Conservation (phyloP, 2,797 vertebrate genomes). For the Cynopterus sphinx region DNA sequence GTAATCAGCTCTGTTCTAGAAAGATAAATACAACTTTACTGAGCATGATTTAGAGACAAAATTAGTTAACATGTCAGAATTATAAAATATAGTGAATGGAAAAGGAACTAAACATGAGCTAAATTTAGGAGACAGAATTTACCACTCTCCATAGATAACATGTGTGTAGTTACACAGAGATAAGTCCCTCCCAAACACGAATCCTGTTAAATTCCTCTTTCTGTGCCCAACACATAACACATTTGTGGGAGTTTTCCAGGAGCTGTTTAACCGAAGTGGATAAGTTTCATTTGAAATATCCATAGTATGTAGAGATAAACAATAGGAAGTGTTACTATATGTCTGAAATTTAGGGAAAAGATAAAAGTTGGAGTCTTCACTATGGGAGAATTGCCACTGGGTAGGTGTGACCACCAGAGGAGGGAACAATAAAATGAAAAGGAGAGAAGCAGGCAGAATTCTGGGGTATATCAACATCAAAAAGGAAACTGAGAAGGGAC, state of each 20-base stretch:
- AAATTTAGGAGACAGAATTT: not conserved
- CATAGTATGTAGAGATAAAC: not conserved
- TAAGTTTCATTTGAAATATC: constrained; percentile 9
- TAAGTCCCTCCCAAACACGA: not conserved
- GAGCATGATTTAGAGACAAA: not conserved
- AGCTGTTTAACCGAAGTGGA: not conserved
- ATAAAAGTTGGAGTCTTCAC: not conserved
- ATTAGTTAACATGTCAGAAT: not conserved
- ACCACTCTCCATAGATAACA: not conserved
- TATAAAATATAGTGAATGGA: not conserved
- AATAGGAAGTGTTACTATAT: not conserved
- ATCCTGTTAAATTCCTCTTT: not conserved
- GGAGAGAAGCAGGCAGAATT: not conserved
- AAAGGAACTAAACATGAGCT: not conserved
- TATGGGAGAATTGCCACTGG: not conserved
- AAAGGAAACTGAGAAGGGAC: not conserved
- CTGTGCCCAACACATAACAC: not conserved
- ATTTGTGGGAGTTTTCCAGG: not conserved
- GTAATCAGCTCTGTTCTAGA: not conserved
- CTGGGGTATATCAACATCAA: not conserved
- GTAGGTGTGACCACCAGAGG: not conserved
- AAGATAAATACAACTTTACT: not conserved
- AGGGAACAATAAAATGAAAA: not conserved
- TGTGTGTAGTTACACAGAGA: not conserved
- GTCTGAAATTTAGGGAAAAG: not conserved